These are phyloP conservation scores for Ochotona curzoniae DNA, from an alignment of 2,113 vertebrate genomes.

Conservation along the genomic window DNA sequence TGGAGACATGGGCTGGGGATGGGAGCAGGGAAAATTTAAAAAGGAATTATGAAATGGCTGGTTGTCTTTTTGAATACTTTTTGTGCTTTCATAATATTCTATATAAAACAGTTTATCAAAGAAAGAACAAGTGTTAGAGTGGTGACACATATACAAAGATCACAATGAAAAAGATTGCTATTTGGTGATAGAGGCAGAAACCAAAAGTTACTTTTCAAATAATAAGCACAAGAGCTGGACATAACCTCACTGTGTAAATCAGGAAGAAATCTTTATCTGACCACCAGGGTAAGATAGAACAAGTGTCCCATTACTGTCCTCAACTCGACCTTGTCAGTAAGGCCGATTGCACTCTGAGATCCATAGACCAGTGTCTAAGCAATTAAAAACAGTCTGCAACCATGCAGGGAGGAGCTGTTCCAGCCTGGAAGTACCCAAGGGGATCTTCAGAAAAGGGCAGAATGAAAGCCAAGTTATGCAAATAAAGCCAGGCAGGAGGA, in stretches of 20 bases:
- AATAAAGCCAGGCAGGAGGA: conserved; percentile 58
- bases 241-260: not conserved
- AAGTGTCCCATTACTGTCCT: not conserved
- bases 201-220: not conserved
- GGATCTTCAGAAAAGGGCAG: conserved; percentile 76
- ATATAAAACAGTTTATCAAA: too few species aligned
- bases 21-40: too few species aligned
- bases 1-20: too few species aligned
- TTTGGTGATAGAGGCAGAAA: not conserved
- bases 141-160: not conserved
- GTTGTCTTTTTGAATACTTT: too few species aligned
- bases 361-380: not conserved
- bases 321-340: not conserved
- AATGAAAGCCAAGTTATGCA: conserved; percentile 70
- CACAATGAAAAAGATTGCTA: not conserved
- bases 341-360: not conserved
- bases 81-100: too few species aligned
- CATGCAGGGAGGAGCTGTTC: not conserved
- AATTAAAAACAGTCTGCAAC: conserved; percentile 36
- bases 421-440: conserved; percentile 21
- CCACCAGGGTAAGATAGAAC: not conserved
- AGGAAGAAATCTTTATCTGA: not conserved
- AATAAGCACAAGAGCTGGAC: not conserved
- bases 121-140: not conserved
- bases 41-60: too few species aligned